phyloP scores from a whole-genome alignment of 1,140 invertebrate genomes.

The Pseudobourletiella spinata region DNA sequence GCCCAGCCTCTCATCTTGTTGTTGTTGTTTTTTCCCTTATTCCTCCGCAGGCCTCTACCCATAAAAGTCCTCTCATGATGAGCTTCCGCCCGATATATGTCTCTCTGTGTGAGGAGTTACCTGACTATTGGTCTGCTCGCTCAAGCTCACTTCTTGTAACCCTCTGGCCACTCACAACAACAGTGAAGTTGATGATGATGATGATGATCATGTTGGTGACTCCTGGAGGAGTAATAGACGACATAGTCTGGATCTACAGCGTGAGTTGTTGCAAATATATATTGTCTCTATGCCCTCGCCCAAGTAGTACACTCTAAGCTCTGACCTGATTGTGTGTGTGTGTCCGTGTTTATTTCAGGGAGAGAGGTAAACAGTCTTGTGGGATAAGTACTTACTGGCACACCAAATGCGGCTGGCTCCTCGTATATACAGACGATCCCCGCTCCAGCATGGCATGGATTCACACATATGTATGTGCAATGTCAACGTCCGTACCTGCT shows the following conservation, averaged over 20 bases:
- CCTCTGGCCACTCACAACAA: constrained; percentile 1
- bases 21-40: constrained; percentile 11
- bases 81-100: neutral
- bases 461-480: too few species aligned
- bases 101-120: neutral
- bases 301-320: neutral
- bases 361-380: too few species aligned
- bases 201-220: too few species aligned
- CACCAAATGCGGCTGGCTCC: too few species aligned
- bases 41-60: constrained; percentile 8
- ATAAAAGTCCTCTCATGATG: constrained; percentile 5
- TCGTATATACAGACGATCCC: too few species aligned
- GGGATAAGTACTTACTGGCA: too few species aligned
- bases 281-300: neutral
- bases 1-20: constrained; percentile 7
- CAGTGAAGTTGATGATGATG: neutral
- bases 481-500: too few species aligned
- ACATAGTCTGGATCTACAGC: too few species aligned
- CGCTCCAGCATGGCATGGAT: too few species aligned
- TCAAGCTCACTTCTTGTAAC: neutral
- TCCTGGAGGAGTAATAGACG: too few species aligned
- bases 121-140: neutral
- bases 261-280: neutral
- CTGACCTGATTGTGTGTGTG: neutral
- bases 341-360: neutral